Percentiles rank a stretch among this genome's conserved stretches.
Conservation (phyloP, 2,888 invertebrate genomes). For the Oligia strigilis region DNA sequence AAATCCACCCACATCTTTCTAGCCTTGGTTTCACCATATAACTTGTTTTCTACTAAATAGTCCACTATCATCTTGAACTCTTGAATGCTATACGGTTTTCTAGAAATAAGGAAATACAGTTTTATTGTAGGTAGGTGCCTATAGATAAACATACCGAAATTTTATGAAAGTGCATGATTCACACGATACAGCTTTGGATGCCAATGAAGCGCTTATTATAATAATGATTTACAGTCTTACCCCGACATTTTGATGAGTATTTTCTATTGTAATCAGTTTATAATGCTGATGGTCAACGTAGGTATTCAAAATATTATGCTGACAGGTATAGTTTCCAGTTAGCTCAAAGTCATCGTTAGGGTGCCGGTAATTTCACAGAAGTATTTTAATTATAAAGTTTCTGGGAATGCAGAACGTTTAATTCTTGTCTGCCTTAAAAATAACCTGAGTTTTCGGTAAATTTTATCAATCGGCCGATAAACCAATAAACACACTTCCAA, state of each 20-base stretch:
- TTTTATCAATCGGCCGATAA: constrained; percentile 50
- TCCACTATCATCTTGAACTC: constrained; percentile 86
- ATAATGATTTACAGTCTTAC: constrained; percentile 70
- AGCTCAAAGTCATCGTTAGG: constrained; percentile 29
- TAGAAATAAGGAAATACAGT: constrained; percentile 64
- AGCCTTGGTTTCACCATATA: constrained; percentile 80
- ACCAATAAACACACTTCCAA: constrained; percentile 43
- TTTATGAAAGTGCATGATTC: constrained; percentile 19
- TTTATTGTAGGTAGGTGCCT: constrained; percentile 19
- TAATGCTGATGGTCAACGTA: constrained; percentile 28
- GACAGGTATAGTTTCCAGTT: constrained; percentile 13
- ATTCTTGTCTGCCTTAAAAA: not conserved
- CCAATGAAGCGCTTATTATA: not conserved
- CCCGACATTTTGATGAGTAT: constrained; percentile 78
- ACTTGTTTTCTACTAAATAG: constrained; percentile 79
- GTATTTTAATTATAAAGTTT: not conserved
- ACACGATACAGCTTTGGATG: constrained; percentile 1
- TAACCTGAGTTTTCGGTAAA: constrained; percentile 48
- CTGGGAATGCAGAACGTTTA: constrained; percentile 17
- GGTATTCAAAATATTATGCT: constrained; percentile 32
- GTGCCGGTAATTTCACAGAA: constrained; percentile 15
- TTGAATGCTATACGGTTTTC: constrained; percentile 83
- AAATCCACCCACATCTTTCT: constrained; percentile 87
- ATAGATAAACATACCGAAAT: not conserved
- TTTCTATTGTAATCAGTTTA: constrained; percentile 16